phyloP scores from a whole-genome alignment of 2,113 vertebrate species.

The Amblyopsis rosae region DNA sequence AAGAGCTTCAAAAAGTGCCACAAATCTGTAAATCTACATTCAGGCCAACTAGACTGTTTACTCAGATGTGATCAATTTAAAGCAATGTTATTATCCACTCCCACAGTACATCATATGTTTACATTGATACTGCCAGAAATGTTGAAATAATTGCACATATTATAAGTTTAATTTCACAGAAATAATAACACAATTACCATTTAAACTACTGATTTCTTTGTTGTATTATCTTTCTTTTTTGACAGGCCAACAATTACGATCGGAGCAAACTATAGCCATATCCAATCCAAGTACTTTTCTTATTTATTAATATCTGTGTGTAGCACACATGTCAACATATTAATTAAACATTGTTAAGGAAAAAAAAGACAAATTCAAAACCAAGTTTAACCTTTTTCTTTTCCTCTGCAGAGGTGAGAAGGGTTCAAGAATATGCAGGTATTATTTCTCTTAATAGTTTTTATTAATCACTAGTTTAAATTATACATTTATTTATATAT shows the following conservation, averaged over 20 bases:
- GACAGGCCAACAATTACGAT: slow-evolving; percentile 23
- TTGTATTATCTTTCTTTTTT: background rate
- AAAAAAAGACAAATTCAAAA: background rate
- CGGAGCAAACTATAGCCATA: slow-evolving; percentile 16
- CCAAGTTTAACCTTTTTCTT: background rate
- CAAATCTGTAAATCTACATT: slow-evolving; percentile 57
- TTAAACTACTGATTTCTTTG: background rate
- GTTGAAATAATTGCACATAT: background rate
- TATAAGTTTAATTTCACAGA: no score
- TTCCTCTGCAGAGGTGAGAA: slow-evolving; percentile 54
- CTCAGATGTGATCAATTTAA: background rate
- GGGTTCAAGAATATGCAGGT: slow-evolving; percentile 74
- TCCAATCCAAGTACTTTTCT: slow-evolving; percentile 46
- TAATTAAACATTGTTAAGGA: background rate
- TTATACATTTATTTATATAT: background rate
- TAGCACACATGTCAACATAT: background rate
- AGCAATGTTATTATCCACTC: background rate
- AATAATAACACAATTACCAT: background rate
- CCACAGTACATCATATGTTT: background rate
- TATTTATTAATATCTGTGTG: background rate
- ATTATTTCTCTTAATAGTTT: slow-evolving; percentile 3
- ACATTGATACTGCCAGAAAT: background rate
- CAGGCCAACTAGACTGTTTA: background rate
- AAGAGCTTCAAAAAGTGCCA: slow-evolving; percentile 58
- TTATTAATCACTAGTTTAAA: background rate